Percentiles rank a stretch among this genome's conserved stretches.
phyloP scores from a whole-genome alignment of 1,140 invertebrate genomes.

The Hyles vespertilio region DNA sequence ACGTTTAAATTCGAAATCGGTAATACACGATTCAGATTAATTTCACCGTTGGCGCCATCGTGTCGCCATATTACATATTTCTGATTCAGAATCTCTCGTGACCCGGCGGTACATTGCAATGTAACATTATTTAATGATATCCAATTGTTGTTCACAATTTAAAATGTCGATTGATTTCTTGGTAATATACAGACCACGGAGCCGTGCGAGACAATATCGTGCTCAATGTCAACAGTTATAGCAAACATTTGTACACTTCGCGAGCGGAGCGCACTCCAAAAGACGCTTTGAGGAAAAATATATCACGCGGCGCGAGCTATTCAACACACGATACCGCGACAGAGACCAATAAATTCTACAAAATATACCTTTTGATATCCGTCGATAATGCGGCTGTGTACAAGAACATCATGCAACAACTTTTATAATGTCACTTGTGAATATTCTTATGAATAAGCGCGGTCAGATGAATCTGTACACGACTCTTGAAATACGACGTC shows the following conservation, averaged over 20 bases:
- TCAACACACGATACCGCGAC: constrained; percentile 29
- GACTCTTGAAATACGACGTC: constrained; percentile 67
- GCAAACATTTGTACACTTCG: constrained; percentile 16
- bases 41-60: constrained; percentile 44
- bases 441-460: constrained; percentile 58
- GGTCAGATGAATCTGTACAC: constrained; percentile 68
- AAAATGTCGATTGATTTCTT: neutral
- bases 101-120: constrained; percentile 28
- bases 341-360: constrained; percentile 48
- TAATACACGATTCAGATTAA: constrained; percentile 41
- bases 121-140: constrained; percentile 11
- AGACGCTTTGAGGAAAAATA: constrained; percentile 22
- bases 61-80: constrained; percentile 45
- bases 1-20: constrained; percentile 30
- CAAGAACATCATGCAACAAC: constrained; percentile 55
- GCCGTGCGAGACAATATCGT: constrained; percentile 10
- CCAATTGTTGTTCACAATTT: constrained; percentile 4
- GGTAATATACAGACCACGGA: neutral
- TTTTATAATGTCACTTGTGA: constrained; percentile 64
- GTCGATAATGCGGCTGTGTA: constrained; percentile 49
- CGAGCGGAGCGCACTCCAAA: constrained; percentile 10
- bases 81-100: constrained; percentile 51
- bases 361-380: constrained; percentile 48
- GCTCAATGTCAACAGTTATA: constrained; percentile 17
- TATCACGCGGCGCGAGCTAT: constrained; percentile 22